Evolutionary conservation across 30 jellyfish, hydroid and myxozoan species (phyloP).

Genomic region (Clytia hemisphaerica): DNA sequence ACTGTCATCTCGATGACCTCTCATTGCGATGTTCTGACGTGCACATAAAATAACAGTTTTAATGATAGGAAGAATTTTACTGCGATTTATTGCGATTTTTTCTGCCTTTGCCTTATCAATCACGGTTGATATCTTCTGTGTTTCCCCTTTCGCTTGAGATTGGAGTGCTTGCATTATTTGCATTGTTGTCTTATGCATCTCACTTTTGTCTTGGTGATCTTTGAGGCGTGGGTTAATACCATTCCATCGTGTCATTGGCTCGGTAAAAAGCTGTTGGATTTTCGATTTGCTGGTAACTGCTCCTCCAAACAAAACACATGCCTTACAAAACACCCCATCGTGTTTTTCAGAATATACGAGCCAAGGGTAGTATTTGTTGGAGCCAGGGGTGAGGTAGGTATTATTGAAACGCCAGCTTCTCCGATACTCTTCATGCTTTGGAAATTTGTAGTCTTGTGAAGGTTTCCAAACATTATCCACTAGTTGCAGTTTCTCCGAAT

Average conservation of each 20-base stretch:
- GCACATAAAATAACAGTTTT: conserved; percentile 38
- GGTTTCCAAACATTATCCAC: conserved; percentile 33
- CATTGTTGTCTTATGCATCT: conserved; percentile 22
- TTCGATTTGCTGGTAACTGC: conserved; percentile 14
- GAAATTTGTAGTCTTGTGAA: conserved; percentile 19
- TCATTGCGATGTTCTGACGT: conserved; percentile 12
- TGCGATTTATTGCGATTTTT: not conserved
- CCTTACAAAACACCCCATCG: conserved; percentile 33
- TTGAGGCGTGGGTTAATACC: not conserved
- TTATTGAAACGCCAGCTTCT: conserved; percentile 4
- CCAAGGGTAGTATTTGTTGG: conserved; percentile 18
- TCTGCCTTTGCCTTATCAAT: not conserved
- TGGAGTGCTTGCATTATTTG: too few species aligned
- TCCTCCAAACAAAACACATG: conserved; percentile 28
- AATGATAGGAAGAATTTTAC: conserved; percentile 8
- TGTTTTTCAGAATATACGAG: conserved; percentile 16
- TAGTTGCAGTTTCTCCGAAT: conserved; percentile 11
- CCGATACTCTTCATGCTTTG: not conserved
- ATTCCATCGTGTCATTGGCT: conserved; percentile 21
- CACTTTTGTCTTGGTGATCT: conserved; percentile 4
- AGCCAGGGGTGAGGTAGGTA: conserved; percentile 20
- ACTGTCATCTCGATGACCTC: conserved; percentile 51
- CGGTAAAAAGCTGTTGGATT: not conserved
- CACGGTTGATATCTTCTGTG: not conserved
- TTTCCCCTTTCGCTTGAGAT: not conserved